Percentiles rank a stretch among this genome's conserved stretches.
Conservation (phyloP, 2,113 vertebrate genomes). For the Neodon shergylaensis region DNA sequence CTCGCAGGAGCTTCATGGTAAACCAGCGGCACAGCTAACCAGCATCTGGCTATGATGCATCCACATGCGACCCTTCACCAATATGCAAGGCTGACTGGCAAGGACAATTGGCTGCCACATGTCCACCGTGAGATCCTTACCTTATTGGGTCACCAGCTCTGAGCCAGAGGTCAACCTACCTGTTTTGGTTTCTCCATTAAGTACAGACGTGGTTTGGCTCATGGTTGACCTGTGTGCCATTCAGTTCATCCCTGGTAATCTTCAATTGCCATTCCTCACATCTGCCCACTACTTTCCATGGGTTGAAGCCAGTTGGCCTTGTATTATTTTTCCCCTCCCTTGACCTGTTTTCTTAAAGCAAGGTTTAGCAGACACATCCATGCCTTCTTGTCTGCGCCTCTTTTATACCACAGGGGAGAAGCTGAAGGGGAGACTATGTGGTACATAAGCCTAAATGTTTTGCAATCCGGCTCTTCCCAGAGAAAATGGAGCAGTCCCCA, state of each 20-base stretch:
- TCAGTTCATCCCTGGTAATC: background rate
- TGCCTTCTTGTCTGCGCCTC: rapidly evolving
- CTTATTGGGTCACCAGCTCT: background rate
- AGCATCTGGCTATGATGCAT: too few relatives aligned
- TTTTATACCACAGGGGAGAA: background rate
- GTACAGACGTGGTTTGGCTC: rapidly evolving
- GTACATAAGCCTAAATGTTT: background rate
- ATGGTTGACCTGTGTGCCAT: background rate
- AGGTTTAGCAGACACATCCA: too few relatives aligned
- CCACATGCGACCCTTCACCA: background rate
- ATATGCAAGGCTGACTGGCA: too few relatives aligned
- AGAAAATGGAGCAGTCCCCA: background rate
- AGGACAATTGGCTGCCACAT: rapidly evolving
- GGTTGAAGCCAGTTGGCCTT: background rate
- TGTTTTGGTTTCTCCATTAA: background rate
- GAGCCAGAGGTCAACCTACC: background rate
- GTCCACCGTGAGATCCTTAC: background rate
- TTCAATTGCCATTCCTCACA: background rate
- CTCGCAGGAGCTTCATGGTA: background rate
- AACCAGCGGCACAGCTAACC: background rate
- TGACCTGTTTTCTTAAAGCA: background rate
- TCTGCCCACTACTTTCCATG: background rate
- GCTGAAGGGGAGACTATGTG: rapidly evolving
- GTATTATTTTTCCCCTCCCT: too few relatives aligned
- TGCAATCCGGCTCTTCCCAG: background rate